phyloP scores from a whole-genome alignment of 2,113 vertebrate genomes.

The Oenanthe melanoleuca region DNA sequence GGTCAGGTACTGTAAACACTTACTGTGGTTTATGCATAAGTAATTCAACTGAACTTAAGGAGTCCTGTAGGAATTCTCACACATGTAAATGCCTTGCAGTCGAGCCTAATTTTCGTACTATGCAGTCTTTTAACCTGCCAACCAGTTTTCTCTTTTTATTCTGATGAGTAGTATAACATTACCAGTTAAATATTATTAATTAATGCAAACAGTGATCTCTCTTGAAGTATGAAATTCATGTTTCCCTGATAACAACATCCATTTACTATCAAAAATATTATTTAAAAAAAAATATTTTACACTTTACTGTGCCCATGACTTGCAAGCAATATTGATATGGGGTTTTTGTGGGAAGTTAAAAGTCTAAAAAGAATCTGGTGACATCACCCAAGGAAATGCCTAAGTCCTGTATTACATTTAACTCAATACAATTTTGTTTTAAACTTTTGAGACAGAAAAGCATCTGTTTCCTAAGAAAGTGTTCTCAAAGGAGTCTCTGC shows the following conservation, averaged over 20 bases:
- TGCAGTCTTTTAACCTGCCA: not conserved
- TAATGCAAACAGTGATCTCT: not conserved
- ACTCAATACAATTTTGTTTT: conserved; percentile 32
- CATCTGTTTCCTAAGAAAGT: conserved; percentile 3
- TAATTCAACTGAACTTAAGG: not conserved
- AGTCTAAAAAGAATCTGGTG: conserved; percentile 5
- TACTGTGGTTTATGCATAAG: not conserved
- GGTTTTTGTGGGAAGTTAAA: not conserved
- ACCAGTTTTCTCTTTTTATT: not conserved
- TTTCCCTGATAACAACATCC: not conserved
- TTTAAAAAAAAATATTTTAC: not conserved
- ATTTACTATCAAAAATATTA: not conserved
- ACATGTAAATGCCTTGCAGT: not conserved
- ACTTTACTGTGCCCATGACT: not conserved
- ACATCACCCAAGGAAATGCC: conserved; percentile 44
- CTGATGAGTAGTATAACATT: not conserved
- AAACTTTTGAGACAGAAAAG: conserved; percentile 34
- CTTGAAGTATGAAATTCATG: not conserved
- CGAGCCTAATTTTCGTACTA: not conserved
- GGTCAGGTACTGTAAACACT: not conserved
- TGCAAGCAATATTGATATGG: not conserved
- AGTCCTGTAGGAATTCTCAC: not conserved
- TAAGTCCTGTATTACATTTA: conserved; percentile 5
- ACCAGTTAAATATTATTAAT: not conserved
- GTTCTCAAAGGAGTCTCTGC: conserved; percentile 43